These are phyloP conservation scores for Irena cyanogastra DNA, from an alignment of 2,113 vertebrate species.

Conservation along the genomic window DNA sequence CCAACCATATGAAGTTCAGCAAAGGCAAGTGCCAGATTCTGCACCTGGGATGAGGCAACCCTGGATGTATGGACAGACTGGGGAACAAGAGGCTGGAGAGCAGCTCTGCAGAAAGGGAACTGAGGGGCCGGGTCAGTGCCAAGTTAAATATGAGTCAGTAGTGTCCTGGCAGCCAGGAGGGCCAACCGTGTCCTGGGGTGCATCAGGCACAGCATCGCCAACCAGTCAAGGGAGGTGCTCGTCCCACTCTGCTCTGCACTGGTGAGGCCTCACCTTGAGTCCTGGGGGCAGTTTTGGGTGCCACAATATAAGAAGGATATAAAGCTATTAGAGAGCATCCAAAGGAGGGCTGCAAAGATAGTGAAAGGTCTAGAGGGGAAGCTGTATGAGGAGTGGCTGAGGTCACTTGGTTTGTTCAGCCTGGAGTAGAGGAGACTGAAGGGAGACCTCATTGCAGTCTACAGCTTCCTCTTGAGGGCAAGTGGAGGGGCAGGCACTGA, in stretches of 20 bases:
- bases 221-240: not conserved
- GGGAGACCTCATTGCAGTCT: not conserved
- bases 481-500: not conserved
- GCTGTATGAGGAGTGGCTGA: not conserved
- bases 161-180: not conserved
- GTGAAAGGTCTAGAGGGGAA: not conserved
- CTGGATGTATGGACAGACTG: not conserved
- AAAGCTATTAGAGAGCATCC: not conserved
- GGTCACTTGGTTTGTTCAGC: not conserved
- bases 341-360: not conserved
- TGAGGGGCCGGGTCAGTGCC: not conserved
- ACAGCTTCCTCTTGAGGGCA: not conserved
- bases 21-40: not conserved
- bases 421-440: not conserved
- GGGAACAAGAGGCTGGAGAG: not conserved
- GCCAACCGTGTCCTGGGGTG: not conserved
- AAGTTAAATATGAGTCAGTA: not conserved
- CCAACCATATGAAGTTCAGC: not conserved
- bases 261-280: not conserved
- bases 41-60: not conserved
- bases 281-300: not conserved
- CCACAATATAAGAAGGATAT: not conserved
- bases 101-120: not conserved
- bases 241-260: not conserved
- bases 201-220: not conserved